These are phyloP conservation scores for Drosophila affinis DNA, from an alignment of 2,888 invertebrate species.

Conservation along the genomic window DNA sequence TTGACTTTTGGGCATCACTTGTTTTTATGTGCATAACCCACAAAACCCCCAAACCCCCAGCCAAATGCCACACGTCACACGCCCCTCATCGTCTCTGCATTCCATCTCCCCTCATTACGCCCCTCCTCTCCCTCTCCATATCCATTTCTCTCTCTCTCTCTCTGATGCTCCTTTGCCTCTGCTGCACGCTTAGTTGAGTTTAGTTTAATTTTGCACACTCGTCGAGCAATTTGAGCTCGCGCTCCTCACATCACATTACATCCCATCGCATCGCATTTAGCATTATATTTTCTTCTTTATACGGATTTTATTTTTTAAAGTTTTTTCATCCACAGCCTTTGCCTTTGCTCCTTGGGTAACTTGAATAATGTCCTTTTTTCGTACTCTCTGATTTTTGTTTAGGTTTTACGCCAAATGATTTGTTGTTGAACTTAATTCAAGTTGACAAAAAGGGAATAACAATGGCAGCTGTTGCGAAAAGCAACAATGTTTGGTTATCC, in stretches of 20 bases:
- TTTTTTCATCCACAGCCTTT: conserved; percentile 8
- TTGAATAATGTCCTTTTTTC: conserved; percentile 58
- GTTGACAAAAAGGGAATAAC: conserved; percentile 71
- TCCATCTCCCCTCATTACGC: not conserved
- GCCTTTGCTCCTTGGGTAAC: conserved; percentile 16
- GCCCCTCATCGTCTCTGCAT: not conserved
- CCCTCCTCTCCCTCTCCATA: not conserved
- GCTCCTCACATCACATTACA: conserved; percentile 24
- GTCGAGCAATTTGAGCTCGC: conserved; percentile 45
- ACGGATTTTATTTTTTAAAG: conserved; percentile 24
- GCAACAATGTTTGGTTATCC: conserved; percentile 60
- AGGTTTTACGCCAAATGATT: conserved; percentile 74
- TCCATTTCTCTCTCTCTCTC: not conserved
- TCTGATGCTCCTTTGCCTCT: conserved; percentile 4
- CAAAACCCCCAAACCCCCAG: conserved; percentile 10
- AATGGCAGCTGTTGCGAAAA: conserved; percentile 74
- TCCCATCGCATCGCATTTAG: conserved; percentile 22
- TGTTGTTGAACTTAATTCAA: conserved; percentile 78
- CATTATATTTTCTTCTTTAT: conserved; percentile 31
- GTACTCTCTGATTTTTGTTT: conserved; percentile 69
- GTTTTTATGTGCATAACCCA: conserved; percentile 54
- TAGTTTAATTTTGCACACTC: conserved; percentile 53
- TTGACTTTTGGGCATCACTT: conserved; percentile 65
- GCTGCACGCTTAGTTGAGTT: conserved; percentile 59
- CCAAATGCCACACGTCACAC: not conserved